Percentiles rank a stretch among this genome's conserved stretches.
These are phyloP conservation scores for Colossoma macropomum DNA, from an alignment of 2,113 vertebrate genomes.

Conservation along the genomic window DNA sequence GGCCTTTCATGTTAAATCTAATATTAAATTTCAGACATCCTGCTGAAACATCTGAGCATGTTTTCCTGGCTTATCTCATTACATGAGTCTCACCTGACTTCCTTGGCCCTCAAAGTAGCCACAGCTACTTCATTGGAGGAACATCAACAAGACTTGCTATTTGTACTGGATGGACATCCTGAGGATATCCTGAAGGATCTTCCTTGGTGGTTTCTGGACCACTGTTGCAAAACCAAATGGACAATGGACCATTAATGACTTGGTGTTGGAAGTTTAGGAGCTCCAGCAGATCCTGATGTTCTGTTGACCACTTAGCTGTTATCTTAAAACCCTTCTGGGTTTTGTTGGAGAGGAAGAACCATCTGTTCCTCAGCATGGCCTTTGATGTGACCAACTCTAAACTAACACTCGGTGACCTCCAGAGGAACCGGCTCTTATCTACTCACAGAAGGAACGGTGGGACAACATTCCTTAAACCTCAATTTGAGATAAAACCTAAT, in stretches of 20 bases:
- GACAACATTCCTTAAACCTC: neutral
- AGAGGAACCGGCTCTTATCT: conserved; percentile 15
- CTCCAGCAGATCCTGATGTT: conserved; percentile 11
- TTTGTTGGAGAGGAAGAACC: conserved; percentile 42
- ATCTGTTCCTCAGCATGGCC: conserved; percentile 46
- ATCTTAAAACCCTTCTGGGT: conserved; percentile 35
- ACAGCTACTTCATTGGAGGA: neutral
- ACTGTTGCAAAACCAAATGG: neutral
- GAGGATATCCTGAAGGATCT: conserved; percentile 37
- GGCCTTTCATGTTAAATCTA: neutral
- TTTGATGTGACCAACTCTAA: conserved; percentile 50
- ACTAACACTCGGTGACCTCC: conserved; percentile 30
- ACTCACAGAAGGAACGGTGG: neutral
- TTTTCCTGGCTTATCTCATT: no score
- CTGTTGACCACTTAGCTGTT: conserved; percentile 33
- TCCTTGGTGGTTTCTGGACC: neutral
- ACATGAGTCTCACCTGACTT: neutral
- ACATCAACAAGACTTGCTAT: neutral
- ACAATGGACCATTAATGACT: conserved; percentile 1
- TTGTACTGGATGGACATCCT: conserved; percentile 25
- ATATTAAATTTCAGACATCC: no score
- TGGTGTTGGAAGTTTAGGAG: neutral
- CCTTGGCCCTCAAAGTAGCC: neutral
- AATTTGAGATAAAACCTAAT: neutral
- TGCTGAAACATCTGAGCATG: no score